Conservation (phyloP, 2,113 vertebrate species). For the Toxotes jaculatrix region DNA sequence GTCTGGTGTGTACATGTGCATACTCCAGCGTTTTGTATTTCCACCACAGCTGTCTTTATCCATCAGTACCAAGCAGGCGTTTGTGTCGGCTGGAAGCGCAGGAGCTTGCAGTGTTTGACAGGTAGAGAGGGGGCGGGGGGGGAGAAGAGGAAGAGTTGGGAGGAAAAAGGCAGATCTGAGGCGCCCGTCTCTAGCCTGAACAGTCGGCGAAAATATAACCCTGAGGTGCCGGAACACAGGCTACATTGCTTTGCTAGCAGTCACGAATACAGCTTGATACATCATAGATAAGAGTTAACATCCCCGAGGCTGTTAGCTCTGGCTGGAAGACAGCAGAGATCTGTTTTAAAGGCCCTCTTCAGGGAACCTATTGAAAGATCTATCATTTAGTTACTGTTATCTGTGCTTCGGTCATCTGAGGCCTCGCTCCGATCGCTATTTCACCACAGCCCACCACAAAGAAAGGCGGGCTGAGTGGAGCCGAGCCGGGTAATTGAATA, state of each 20-base stretch:
- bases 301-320: constrained; percentile 45
- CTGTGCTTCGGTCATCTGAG: constrained; percentile 51
- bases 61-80: constrained; percentile 59
- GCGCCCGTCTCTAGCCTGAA: constrained; percentile 29
- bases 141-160: background rate
- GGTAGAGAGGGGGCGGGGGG: constrained; percentile 17
- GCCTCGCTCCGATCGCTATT: constrained; percentile 52
- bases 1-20: constrained; percentile 19
- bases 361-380: constrained; percentile 47
- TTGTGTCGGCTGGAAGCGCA: constrained; percentile 32
- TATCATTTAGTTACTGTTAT: constrained; percentile 62
- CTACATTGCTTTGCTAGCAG: constrained; percentile 27
- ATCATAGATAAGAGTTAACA: constrained; percentile 64
- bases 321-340: constrained; percentile 40
- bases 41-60: constrained; percentile 66
- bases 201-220: constrained; percentile 54
- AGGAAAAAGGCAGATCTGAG: constrained; percentile 57
- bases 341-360: constrained; percentile 49
- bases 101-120: constrained; percentile 35
- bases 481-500: background rate
- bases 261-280: constrained; percentile 62
- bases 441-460: constrained; percentile 14
- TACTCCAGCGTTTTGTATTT: constrained; percentile 57
- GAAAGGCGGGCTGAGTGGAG: background rate
- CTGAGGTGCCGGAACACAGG: constrained; percentile 35